phyloP scores from a whole-genome alignment of 2,888 invertebrate genomes.

The Leucophora obtusa region DNA sequence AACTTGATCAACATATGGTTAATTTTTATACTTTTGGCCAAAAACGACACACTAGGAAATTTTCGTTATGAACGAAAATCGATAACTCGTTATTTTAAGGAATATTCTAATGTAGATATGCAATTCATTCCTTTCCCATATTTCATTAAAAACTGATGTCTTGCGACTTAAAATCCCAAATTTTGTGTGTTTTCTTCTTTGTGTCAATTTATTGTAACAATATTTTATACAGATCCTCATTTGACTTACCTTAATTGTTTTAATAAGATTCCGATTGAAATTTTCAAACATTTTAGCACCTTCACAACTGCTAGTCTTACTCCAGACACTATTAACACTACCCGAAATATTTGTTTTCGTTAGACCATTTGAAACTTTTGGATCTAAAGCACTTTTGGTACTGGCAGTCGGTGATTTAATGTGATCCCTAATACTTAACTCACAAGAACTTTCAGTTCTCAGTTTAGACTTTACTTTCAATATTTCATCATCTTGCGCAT shows the following conservation, averaged over 20 bases:
- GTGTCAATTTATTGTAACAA: too few relatives aligned
- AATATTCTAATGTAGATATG: too few relatives aligned
- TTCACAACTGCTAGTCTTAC: slow-evolving; percentile 78
- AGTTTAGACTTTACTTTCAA: slow-evolving; percentile 51
- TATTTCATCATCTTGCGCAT: slow-evolving; percentile 40
- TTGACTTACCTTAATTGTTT: slow-evolving; percentile 77
- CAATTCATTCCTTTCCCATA: too few relatives aligned
- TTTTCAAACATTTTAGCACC: slow-evolving; percentile 78
- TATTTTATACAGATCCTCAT: too few relatives aligned
- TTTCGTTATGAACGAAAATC: too few relatives aligned
- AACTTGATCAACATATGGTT: too few relatives aligned
- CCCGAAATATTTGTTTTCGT: slow-evolving; percentile 74
- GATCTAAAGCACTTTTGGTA: slow-evolving; percentile 60
- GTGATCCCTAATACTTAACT: slow-evolving; percentile 41
- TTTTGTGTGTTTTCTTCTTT: too few relatives aligned
- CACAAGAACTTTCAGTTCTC: slow-evolving; percentile 61
- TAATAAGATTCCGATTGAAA: slow-evolving; percentile 78
- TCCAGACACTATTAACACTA: slow-evolving; percentile 78
- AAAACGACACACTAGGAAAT: too few relatives aligned
- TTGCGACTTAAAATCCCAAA: too few relatives aligned
- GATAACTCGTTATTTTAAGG: too few relatives aligned
- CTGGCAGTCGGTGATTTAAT: slow-evolving; percentile 64
- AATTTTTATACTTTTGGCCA: too few relatives aligned
- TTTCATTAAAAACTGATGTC: too few relatives aligned
- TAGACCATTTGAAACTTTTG: slow-evolving; percentile 58